Base-by-base conservation (phyloP, 2,888 invertebrate species). In the Oxytorus armatus region DNA sequence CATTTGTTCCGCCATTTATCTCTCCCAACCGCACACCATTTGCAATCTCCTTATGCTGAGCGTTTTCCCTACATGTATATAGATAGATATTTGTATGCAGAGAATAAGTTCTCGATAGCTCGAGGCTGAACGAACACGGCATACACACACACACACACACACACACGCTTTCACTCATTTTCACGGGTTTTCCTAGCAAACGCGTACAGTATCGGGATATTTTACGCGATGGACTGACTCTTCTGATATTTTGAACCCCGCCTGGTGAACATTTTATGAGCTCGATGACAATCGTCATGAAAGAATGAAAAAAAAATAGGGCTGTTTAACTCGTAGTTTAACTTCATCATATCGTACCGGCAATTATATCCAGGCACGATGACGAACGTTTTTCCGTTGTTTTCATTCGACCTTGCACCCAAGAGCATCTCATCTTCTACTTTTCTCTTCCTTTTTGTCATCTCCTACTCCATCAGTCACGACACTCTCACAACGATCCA, bases 1-100 rank as follows among this genome's bases (percentile, higher is more conserved):
- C 77, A 70, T 77, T 81, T 77, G 74, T 81, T 77, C 68, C 70
- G 53, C 57, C 74, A 65, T 81, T 81, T 81, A 74, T 81, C 77
- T 65, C 65, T 63, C 36, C 33, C 59, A 61, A 65, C 70, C 51
- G 44, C 68, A 29, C 53, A 47, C 59, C 44, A 55, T 73, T 73
- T 65, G 33, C 39, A 36, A 33, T 63, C 16, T 55, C 49, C 61
- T 23, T 65, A 57, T 65, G 49, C 49, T 2, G 4, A 1, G 18
- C 18, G 11, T 5, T 39, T 21, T 59, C 44, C 4, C 11, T 3
- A 42, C 44, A 23, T 49, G 10, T 49, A 49, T 49, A 1, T 21
- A 49, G 33, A 47, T 21, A 18, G 51, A n/a, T n/a, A n/a, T n/a
- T n/a, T n/a, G n/a, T n/a, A n/a, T n/a, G n/a, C n/a, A n/a, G n/a